These are phyloP conservation scores for Chrysotoxum bicinctum DNA, from an alignment of 2,888 invertebrate species.

Conservation along the genomic window DNA sequence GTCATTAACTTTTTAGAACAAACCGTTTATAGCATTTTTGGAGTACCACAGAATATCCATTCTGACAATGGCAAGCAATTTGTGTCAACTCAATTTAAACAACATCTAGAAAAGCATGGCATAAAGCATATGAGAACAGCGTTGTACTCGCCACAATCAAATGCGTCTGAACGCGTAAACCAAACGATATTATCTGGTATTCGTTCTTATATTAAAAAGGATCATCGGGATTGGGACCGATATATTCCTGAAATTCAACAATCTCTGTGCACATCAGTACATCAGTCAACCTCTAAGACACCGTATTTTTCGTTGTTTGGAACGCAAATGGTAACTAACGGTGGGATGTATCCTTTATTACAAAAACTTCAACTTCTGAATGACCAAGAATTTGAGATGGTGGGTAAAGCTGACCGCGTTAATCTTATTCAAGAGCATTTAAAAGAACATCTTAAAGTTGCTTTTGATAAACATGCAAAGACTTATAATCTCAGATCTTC, in stretches of 20 bases:
- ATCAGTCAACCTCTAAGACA: constrained; percentile 34
- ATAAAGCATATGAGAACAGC: constrained; percentile 59
- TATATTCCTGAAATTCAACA: constrained; percentile 47
- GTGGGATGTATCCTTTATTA: constrained; percentile 2
- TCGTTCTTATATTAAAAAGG: constrained; percentile 43
- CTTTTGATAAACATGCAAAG: background rate
- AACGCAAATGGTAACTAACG: background rate
- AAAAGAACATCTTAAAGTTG: background rate
- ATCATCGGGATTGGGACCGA: constrained; percentile 62
- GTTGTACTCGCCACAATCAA: constrained; percentile 76
- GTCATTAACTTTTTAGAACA: constrained; percentile 60
- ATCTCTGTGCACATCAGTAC: constrained; percentile 36
- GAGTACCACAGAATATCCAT: constrained; percentile 73
- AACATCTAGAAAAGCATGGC: constrained; percentile 40
- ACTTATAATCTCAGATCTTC: background rate
- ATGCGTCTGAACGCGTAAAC: constrained; percentile 77
- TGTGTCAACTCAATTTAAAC: constrained; percentile 41
- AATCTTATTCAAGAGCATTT: background rate
- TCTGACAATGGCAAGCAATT: constrained; percentile 75
- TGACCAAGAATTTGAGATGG: constrained; percentile 10
- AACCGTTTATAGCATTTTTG: constrained; percentile 59
- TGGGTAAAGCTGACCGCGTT: background rate
- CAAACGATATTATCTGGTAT: constrained; percentile 76
- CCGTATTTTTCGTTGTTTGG: background rate
- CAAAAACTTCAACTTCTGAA: constrained; percentile 19